Evolutionary conservation across 2,113 vertebrate genomes (phyloP).

Genomic region (Stegostoma tigrinum): DNA sequence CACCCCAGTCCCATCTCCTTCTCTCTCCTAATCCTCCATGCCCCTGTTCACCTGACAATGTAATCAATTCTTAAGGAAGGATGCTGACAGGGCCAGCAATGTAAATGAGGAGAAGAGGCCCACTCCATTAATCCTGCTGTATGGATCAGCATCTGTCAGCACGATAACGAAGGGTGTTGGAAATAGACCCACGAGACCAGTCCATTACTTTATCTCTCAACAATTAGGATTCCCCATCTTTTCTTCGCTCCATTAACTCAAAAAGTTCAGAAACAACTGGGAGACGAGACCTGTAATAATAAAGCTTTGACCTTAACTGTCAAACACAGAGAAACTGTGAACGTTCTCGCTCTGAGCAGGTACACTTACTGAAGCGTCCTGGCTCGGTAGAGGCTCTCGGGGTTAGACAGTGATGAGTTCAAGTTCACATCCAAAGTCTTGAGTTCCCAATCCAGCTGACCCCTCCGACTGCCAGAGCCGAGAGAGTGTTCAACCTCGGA

Average conservation of each 20-base stretch:
- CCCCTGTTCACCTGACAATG: not conserved
- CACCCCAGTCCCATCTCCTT: not conserved
- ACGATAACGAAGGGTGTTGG: not conserved
- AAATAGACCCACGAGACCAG: not conserved
- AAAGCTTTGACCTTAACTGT: not conserved
- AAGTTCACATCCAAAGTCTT: not conserved
- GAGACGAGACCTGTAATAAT: not conserved
- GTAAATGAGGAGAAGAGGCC: not conserved
- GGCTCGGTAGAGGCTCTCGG: not conserved
- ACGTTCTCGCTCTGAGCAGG: not conserved
- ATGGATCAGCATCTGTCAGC: not conserved
- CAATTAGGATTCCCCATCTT: not conserved
- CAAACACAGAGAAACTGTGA: not conserved
- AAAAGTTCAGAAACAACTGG: not conserved
- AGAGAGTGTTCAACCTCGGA: not conserved
- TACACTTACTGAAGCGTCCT: not conserved
- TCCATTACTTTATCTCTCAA: not conserved
- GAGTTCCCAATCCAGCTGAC: not conserved
- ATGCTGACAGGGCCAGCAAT: not conserved
- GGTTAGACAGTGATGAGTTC: not conserved
- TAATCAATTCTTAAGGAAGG: not conserved
- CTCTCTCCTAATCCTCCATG: not conserved
- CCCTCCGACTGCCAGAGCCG: not conserved
- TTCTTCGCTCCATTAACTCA: not conserved
- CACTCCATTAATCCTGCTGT: not conserved